Conservation (phyloP, 2,888 invertebrate genomes). For the Lucinisca nassula region DNA sequence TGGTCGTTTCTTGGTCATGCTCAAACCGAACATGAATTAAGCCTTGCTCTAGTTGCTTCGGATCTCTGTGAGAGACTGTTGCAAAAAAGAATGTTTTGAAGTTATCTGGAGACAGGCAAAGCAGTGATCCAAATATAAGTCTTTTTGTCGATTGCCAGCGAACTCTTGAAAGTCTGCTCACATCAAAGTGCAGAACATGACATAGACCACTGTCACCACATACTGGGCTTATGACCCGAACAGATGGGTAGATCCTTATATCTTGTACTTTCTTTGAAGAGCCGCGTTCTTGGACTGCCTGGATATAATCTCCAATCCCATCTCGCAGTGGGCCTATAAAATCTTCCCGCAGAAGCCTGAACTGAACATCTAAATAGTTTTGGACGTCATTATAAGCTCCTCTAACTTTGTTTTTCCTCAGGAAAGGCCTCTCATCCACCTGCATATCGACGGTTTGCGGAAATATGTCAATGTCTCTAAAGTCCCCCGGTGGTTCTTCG, state of each 20-base stretch:
- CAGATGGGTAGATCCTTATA: constrained; percentile 67
- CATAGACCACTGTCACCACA: constrained; percentile 59
- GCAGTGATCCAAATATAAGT: constrained; percentile 92
- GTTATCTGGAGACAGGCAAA: constrained; percentile 92
- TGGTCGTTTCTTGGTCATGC: constrained; percentile 41
- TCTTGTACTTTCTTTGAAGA: constrained; percentile 49
- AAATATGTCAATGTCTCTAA: constrained; percentile 85
- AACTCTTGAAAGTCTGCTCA: constrained; percentile 69
- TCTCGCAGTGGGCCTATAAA: constrained; percentile 93
- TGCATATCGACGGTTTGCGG: constrained; percentile 80
- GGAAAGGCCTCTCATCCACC: constrained; percentile 86
- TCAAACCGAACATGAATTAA: constrained; percentile 78
- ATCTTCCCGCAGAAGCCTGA: constrained; percentile 94
- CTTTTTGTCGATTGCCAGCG: constrained; percentile 89
- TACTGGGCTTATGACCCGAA: constrained; percentile 48
- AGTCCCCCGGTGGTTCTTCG: constrained; percentile 87
- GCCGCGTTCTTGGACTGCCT: constrained; percentile 43
- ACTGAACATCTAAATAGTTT: constrained; percentile 94
- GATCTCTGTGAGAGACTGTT: constrained; percentile 88
- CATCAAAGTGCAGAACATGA: constrained; percentile 62
- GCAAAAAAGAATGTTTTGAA: constrained; percentile 92
- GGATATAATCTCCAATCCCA: constrained; percentile 90
- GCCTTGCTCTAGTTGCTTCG: constrained; percentile 75
- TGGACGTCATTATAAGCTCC: constrained; percentile 91
- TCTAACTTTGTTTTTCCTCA: constrained; percentile 90